Evolutionary conservation across 2,797 vertebrate genomes (phyloP).

Genomic region (Delichon dasypus): DNA sequence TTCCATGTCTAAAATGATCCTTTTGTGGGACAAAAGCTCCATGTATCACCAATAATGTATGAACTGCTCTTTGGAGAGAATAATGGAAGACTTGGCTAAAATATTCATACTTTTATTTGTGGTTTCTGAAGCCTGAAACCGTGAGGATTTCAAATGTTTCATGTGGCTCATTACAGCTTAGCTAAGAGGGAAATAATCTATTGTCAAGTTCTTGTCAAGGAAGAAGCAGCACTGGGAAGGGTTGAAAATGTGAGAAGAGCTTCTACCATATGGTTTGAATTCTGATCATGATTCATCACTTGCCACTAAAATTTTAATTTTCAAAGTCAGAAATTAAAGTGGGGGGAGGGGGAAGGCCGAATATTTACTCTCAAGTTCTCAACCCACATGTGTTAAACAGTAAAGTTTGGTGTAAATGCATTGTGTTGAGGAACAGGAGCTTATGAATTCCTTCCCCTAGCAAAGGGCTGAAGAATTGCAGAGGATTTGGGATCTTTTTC

Average conservation of each 20-base stretch:
- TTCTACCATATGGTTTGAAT: background rate
- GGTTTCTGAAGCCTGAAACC: background rate
- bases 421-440: background rate
- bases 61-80: background rate
- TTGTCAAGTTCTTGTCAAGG: background rate
- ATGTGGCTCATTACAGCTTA: background rate
- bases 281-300: background rate
- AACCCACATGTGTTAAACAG: background rate
- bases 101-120: background rate
- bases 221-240: background rate
- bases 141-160: background rate
- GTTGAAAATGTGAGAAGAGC: background rate
- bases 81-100: background rate
- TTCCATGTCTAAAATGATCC: background rate
- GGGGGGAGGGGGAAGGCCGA: fast-evolving
- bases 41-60: background rate
- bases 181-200: background rate
- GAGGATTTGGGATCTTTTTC: background rate
- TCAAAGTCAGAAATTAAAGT: background rate
- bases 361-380: background rate
- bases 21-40: background rate
- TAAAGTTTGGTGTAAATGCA: background rate
- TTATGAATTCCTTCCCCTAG: background rate
- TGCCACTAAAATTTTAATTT: background rate
- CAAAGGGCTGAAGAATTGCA: background rate